Evolutionary conservation across 2,113 vertebrate species (phyloP).

Genomic region (Ibidorhyncha struthersii): DNA sequence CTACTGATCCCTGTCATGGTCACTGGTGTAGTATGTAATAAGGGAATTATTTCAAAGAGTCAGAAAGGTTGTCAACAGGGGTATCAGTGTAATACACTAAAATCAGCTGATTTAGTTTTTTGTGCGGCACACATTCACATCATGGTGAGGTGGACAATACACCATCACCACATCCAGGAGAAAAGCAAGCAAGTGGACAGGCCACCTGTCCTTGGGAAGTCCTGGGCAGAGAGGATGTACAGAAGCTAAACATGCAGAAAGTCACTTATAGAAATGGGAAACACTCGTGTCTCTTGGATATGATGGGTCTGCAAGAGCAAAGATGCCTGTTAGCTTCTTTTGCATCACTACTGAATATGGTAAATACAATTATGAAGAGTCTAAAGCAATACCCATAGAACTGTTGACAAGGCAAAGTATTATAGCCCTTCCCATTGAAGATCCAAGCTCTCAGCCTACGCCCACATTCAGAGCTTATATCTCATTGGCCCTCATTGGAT

Average conservation of each 20-base stretch:
- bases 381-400: neutral
- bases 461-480: neutral
- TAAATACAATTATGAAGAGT: neutral
- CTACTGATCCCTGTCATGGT: neutral
- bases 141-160: neutral
- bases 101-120: neutral
- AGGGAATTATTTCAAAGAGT: neutral
- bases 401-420: neutral
- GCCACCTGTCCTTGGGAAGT: neutral
- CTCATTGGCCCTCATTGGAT: neutral
- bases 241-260: neutral
- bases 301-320: neutral
- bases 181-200: neutral
- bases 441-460: neutral
- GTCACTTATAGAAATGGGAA: neutral
- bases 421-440: neutral
- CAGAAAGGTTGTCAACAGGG: neutral
- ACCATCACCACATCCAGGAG: neutral
- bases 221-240: neutral
- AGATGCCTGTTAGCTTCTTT: neutral
- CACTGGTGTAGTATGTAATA: neutral
- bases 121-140: fast-evolving
- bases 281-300: neutral
- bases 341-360: neutral
- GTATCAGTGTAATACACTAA: neutral